Evolutionary conservation across 2,797 vertebrate genomes (phyloP), one percentile per base, ranked within the genome.

Genomic region (Muraenolepis orangiensis): DNA sequence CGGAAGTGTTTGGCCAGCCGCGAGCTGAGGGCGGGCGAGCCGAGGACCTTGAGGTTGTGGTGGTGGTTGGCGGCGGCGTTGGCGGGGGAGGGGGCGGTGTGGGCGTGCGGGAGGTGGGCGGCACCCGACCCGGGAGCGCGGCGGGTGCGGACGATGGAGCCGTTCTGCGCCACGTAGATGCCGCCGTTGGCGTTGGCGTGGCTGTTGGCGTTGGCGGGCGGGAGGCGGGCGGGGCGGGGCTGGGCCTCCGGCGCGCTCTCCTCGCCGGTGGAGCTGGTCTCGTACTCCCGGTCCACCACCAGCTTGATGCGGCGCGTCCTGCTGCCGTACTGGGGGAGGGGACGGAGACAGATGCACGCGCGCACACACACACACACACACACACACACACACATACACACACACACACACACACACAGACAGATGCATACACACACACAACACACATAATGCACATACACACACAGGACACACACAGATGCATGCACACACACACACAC

Each of bases 151-250:
- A 99, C 86, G 82, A 99, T 95, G 57, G 97, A 98, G 80, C 97
- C 97, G 0, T 99, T 99, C 91, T 98, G 97, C 1, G 96, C 95
- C 70, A 98, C 90, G 77, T 98, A 99, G 79, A 99, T 75, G 81
- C 94, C 96, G 69, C 97, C 95, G 0, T 96, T 98, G 64, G 95
- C 75, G 0, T 95, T 94, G 72, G 95, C 92, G 0, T 94, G 95
- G 83, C 92, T 46, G 4, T 85, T 94, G 67, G 96, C 96, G 83
- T 88, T 89, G 74, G 85, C 91, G 0, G 93, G 76, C 4, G 88
- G 91, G 74, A 88, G 84, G 72, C 88, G 74, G 23, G 94, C 94
- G 79, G 66, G 93, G 74, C 95, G n/a, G n/a, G n/a, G 93, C 69
- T 96, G 96, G 57, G 91, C 83, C 68, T 98, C 97, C 0, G 95